Conservation (phyloP, 2,113 vertebrate genomes). For the Pipra filicauda region DNA sequence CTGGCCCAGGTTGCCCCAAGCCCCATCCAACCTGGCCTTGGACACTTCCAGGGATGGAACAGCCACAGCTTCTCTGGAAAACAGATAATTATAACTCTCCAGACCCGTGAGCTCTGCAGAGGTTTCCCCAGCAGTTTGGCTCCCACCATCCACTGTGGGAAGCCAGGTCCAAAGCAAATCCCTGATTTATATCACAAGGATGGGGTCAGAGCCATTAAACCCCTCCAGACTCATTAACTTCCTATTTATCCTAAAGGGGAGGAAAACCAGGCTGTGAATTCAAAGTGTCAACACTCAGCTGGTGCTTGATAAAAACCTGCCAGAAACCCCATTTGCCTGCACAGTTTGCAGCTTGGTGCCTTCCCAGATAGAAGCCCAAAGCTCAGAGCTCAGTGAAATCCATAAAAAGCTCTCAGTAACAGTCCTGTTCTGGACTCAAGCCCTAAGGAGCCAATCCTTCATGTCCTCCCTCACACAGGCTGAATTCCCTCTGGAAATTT, state of each 20-base stretch:
- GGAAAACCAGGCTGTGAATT: background rate
- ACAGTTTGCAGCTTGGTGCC: background rate
- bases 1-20: fast-evolving
- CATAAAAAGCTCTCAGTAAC: background rate
- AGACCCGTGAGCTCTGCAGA: background rate
- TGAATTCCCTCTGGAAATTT: background rate
- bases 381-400: background rate
- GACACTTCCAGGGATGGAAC: background rate
- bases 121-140: background rate
- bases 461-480: background rate
- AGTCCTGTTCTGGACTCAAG: background rate
- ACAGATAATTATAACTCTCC: background rate
- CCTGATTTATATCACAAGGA: background rate
- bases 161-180: background rate
- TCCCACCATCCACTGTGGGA: fast-evolving
- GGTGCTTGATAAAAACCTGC: background rate
- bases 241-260: background rate
- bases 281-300: background rate
- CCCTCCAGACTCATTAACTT: background rate
- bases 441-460: background rate
- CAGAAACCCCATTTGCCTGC: background rate
- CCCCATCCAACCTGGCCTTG: fast-evolving
- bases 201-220: background rate
- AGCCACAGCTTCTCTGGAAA: background rate
- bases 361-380: background rate